phyloP scores from a whole-genome alignment of 2,113 vertebrate genomes.

The Anas platyrhynchos region DNA sequence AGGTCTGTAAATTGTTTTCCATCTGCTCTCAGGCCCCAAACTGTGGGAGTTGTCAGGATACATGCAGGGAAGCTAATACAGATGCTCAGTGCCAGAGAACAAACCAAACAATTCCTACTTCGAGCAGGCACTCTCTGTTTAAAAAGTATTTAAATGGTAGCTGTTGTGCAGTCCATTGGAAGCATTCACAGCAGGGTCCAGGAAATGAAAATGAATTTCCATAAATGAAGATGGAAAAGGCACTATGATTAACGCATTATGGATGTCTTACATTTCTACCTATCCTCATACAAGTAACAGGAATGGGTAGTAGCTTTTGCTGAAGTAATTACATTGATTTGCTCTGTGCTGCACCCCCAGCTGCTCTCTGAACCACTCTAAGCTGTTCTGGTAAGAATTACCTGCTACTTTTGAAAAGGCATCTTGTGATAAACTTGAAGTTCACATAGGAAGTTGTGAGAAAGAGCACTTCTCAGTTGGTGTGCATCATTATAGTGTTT shows the following conservation, averaged over 20 bases:
- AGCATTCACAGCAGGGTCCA: constrained; percentile 16
- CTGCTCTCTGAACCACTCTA: background rate
- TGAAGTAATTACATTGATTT: constrained; percentile 24
- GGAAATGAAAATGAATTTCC: constrained; percentile 71
- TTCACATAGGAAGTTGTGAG: background rate
- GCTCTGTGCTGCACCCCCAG: background rate
- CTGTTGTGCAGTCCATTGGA: background rate
- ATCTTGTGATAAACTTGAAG: background rate
- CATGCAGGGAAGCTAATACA: background rate
- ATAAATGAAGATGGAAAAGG: constrained; percentile 36
- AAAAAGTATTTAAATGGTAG: background rate
- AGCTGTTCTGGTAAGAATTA: background rate
- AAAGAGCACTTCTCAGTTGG: background rate
- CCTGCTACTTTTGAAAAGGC: background rate
- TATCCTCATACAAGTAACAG: background rate
- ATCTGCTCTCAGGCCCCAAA: background rate
- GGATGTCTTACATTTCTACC: background rate
- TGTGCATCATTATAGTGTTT: background rate
- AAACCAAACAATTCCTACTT: background rate
- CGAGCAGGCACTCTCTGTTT: background rate
- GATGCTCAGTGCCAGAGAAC: background rate
- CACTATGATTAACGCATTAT: constrained; percentile 1
- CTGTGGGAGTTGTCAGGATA: background rate
- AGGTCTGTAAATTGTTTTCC: background rate
- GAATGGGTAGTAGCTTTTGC: background rate